Evolutionary conservation across 2,797 vertebrate genomes (phyloP).

Genomic region (Gymnopithys bicolor): DNA sequence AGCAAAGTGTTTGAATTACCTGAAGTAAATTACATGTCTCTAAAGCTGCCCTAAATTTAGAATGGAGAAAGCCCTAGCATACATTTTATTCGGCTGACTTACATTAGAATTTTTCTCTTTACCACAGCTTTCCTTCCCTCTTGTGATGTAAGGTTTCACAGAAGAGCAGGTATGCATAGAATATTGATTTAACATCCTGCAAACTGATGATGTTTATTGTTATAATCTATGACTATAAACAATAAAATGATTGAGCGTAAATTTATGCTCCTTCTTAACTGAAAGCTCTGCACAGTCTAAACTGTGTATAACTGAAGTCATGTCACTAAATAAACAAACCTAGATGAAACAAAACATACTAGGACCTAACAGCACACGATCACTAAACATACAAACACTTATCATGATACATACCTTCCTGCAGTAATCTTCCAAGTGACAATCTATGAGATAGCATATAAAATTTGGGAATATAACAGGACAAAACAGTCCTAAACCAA

Average conservation of each 20-base stretch:
- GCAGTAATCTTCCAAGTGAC: neutral
- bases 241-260: neutral
- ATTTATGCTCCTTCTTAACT: neutral
- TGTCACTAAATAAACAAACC: conserved; percentile 9
- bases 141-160: neutral
- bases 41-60: neutral
- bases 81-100: neutral
- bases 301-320: neutral
- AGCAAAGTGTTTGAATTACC: neutral
- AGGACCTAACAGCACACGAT: neutral
- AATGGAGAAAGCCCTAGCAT: neutral
- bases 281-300: neutral
- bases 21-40: neutral
- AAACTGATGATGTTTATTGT: neutral
- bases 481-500: neutral
- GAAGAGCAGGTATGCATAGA: neutral
- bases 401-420: neutral
- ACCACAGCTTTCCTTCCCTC: neutral
- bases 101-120: neutral
- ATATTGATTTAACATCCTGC: neutral
- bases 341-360: neutral
- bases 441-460: neutral
- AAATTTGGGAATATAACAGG: neutral
- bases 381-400: neutral
- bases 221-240: neutral